These are phyloP conservation scores for Cuculus canorus DNA, from an alignment of 2,797 vertebrate genomes.

Conservation along the genomic window DNA sequence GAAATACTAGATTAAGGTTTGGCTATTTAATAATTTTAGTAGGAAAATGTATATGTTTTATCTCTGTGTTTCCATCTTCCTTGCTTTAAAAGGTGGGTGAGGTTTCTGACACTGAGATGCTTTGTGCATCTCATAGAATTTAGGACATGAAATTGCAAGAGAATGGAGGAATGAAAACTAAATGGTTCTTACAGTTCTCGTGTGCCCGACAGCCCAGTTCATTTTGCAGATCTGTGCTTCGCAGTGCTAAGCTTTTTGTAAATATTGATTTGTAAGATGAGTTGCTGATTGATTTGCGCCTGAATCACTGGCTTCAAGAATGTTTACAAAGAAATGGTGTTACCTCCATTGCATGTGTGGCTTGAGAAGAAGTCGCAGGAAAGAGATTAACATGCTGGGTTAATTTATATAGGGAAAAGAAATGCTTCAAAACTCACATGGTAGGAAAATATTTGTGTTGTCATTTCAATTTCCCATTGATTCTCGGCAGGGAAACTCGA, in stretches of 20 bases:
- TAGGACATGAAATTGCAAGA: neutral
- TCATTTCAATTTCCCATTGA: neutral
- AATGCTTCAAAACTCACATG: neutral
- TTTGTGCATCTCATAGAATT: neutral
- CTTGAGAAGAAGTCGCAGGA: neutral
- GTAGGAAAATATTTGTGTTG: neutral
- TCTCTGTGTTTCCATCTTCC: neutral
- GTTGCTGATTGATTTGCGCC: neutral
- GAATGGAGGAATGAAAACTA: neutral
- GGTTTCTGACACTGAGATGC: conserved; percentile 5
- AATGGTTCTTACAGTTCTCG: neutral
- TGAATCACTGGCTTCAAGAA: neutral
- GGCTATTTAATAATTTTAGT: neutral
- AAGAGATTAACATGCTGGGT: neutral
- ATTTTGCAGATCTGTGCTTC: neutral
- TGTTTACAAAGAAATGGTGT: neutral
- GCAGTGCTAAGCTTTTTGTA: neutral
- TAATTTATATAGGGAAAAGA: neutral
- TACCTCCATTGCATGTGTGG: neutral
- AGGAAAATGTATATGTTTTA: neutral
- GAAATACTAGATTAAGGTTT: neutral
- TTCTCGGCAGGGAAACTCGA: neutral
- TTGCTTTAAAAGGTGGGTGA: neutral
- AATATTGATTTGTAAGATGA: neutral
- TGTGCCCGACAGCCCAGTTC: neutral